Base-by-base conservation (phyloP, 2,113 vertebrate species). In the Pelobates fuscus region DNA sequence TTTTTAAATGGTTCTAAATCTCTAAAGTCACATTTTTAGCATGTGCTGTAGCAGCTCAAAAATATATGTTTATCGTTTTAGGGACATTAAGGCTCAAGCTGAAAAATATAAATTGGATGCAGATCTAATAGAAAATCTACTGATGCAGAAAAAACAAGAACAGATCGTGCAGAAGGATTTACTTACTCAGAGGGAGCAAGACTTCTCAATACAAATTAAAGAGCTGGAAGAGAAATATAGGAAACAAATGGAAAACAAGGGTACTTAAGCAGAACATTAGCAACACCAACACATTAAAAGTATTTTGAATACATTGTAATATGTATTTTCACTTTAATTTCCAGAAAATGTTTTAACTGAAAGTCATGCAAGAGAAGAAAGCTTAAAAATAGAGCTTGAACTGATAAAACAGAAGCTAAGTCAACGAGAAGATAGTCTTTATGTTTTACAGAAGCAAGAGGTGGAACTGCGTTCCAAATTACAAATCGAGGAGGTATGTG, bases 401-500 rank as follows among this genome's bases (percentile, higher is more conserved):
- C 52, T 77, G 8, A 70, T 98, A 30, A 93, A 90, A 81, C 86
- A 92, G 57, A 83, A 77, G 29, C 67, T 85, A 29, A 27, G 6
- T 71, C 83, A 87, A 24, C 81, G 91, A 77, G 82, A 84, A 54
- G 78, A 89, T 71, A 84, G 83, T 69, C 67, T 64, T 64, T 83
- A 90, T 76, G 83, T 88, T 5, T 82, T 96, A 0, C 85, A 92
- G 74, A 83, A 91, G 77, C 87, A 89, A 71, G 82, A 92, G 8
- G 55, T 86, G 18, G 65, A 88, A n/a, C 60, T 86, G 0, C 49
- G 68, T 0, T 83, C 83, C 78, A 87, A 91, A 60, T 82, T 96
- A 46, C 83, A 89, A 8, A 88, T 93, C 80, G 93, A 96, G 70
- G 95, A 91, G 93, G 96, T 96, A 85, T 4, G 44, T 49, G 24